These are phyloP conservation scores for Melanitta fusca DNA, from an alignment of 2,797 vertebrate genomes.

Conservation along the genomic window DNA sequence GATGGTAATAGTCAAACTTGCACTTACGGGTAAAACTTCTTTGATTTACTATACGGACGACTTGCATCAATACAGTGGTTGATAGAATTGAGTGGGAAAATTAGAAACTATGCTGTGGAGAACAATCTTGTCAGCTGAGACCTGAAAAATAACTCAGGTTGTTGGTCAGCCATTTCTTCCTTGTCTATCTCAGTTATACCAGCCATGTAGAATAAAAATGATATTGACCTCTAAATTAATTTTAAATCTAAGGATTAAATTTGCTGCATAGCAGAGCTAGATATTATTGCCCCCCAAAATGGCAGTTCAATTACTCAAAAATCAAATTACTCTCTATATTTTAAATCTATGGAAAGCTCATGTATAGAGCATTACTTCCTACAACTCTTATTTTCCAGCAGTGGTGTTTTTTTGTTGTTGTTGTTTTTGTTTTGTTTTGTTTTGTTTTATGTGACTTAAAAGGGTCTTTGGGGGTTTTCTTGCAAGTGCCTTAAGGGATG, in stretches of 20 bases:
- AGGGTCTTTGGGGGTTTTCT: slow-evolving; percentile 42
- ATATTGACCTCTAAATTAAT: slow-evolving; percentile 5
- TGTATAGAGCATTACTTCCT: not conserved
- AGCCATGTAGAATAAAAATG: not conserved
- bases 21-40: not conserved
- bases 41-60: not conserved
- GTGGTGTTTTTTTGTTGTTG: not conserved
- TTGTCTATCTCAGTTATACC: not conserved
- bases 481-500: slow-evolving; percentile 43
- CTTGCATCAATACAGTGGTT: not conserved
- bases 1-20: not conserved
- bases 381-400: slow-evolving; percentile 57
- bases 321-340: not conserved
- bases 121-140: not conserved
- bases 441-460: slow-evolving; percentile 45
- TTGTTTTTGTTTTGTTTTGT: no score
- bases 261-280: not conserved
- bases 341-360: not conserved
- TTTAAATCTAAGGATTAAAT: slow-evolving; percentile 2
- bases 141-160: not conserved
- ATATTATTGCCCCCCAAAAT: not conserved
- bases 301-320: slow-evolving; percentile 38
- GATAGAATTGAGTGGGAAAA: not conserved
- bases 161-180: not conserved
- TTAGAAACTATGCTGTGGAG: not conserved